Base-by-base conservation (phyloP, 1,140 invertebrate genomes). In the Parasteatoda tepidariorum region DNA sequence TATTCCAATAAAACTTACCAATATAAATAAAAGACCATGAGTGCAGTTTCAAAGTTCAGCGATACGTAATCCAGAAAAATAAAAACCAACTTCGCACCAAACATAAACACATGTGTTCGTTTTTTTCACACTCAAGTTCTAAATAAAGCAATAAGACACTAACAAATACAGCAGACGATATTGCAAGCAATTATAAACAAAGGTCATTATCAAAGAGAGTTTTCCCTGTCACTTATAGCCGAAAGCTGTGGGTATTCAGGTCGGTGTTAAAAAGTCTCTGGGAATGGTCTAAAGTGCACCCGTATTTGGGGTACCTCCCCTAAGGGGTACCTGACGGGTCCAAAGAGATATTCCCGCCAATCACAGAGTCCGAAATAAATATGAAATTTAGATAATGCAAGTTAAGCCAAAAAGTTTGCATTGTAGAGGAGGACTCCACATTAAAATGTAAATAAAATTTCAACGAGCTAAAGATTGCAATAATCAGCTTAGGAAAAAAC, bases 231-330 rank as follows among this genome's bases (percentile, higher is more conserved):
- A 48, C 9, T n/a, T n/a, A 54, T 61, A n/a, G 71, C 74, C 74
- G 33, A 34, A 57, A 78, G 74, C 74, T 66, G 22, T 78, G 38
- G 74, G 74, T 78, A 33, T 78, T 31, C 66, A 41, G 34, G 74
- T 66, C 66, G 74, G 26, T 66, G 61, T 48, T 26, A 38, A 54
- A n/a, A 78, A 74, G 71, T 74, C 71, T 74, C n/a, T 31, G 41
- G 71, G 18, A 73, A 73, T 28, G 70, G 24, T 26, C 33, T 33
- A 18, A 54, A 22, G 70, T 55, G 55, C 18, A 66, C 41, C 59
- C 61, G 62, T 66, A 78, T 78, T 66, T 54, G 74, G 74, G 74
- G 38, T 78, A 48, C 61, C 74, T 66, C 74, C 34, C 61, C 38
- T 30, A 7, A 13, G 34, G 33, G 76, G 64, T 24, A 30, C 57